Percentiles rank a stretch among this genome's conserved stretches.
Evolutionary conservation across 2,113 vertebrate species (phyloP).

Genomic region (Phodopus roborovskii): DNA sequence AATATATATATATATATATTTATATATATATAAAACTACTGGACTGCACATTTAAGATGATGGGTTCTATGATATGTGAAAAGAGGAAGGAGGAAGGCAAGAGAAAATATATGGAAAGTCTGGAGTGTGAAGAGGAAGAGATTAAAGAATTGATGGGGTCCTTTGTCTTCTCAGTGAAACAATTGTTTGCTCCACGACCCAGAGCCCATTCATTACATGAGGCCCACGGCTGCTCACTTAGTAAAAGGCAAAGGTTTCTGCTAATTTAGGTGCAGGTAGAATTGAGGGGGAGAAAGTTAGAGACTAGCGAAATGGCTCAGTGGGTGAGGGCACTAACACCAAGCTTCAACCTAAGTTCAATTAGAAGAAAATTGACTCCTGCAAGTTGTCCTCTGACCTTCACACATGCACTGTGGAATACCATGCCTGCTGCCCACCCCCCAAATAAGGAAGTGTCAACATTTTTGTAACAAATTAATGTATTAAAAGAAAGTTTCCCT

Average conservation of each 20-base stretch:
- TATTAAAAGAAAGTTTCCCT: not conserved
- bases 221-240: not conserved
- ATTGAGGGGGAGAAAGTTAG: not conserved
- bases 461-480: not conserved
- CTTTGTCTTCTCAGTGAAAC: slow-evolving; percentile 4
- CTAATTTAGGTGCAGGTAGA: not conserved
- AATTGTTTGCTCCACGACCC: not conserved
- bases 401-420: no score
- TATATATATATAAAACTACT: not conserved
- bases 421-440: no score
- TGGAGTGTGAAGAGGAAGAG: not conserved
- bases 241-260: not conserved
- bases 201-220: no score
- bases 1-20: not conserved
- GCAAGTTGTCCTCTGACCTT: not conserved
- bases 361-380: not conserved
- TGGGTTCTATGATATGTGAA: not conserved
- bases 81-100: not conserved
- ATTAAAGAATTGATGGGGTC: not conserved
- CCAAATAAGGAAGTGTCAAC: no score
- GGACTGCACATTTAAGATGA: not conserved
- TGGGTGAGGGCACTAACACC: not conserved
- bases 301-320: not conserved
- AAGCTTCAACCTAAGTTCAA: not conserved
- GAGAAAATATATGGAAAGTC: not conserved